Evolutionary conservation across 2,113 vertebrate genomes (phyloP).

Genomic region (Theropithecus gelada): DNA sequence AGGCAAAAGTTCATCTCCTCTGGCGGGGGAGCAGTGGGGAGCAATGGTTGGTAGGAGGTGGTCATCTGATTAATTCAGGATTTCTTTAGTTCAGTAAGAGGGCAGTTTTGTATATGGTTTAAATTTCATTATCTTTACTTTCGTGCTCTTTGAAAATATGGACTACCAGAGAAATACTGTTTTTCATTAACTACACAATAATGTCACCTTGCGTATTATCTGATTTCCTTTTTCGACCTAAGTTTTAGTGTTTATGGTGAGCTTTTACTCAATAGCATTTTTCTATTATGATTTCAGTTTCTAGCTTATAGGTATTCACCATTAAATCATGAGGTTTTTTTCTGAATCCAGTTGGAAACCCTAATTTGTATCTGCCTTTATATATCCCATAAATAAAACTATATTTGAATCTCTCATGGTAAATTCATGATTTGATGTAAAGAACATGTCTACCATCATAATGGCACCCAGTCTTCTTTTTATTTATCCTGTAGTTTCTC

Average conservation of each 20-base stretch:
- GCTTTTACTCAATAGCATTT: not conserved
- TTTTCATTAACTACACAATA: not conserved
- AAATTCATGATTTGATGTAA: not conserved
- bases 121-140: not conserved
- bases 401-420: rapidly evolving
- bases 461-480: not conserved
- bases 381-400: not conserved
- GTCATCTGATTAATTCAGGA: not conserved
- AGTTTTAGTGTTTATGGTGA: not conserved
- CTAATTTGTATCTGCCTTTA: not conserved
- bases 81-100: not conserved
- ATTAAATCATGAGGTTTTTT: not conserved
- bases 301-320: not conserved
- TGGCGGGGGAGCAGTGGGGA: not conserved
- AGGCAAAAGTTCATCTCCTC: not conserved
- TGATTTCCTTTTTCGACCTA: not conserved
- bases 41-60: not conserved
- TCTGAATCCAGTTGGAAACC: not conserved
- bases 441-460: not conserved
- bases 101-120: not conserved
- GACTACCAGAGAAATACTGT: not conserved
- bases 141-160: not conserved
- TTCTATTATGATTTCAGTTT: not conserved
- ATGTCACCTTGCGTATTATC: not conserved
- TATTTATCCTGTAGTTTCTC: too few species aligned